phyloP scores from a whole-genome alignment of 2,888 invertebrate genomes.

The Punctoribates punctum region DNA sequence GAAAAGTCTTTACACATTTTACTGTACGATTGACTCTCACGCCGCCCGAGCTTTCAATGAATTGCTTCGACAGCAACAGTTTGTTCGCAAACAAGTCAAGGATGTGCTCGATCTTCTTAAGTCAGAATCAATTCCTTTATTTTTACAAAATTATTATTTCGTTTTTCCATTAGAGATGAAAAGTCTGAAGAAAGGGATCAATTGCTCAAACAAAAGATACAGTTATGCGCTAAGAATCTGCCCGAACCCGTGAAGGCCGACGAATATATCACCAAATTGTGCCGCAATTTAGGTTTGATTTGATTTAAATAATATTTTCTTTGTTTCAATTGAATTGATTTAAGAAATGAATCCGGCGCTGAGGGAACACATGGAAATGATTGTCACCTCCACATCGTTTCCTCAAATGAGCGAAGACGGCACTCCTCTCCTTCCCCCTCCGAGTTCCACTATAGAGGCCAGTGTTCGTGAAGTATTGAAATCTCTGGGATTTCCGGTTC shows the following conservation, averaged over 20 bases:
- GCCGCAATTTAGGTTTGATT: constrained; percentile 44
- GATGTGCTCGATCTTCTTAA: constrained; percentile 82
- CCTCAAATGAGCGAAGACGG: constrained; percentile 45
- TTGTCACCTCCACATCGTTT: constrained; percentile 45
- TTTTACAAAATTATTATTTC: neutral
- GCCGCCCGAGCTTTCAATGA: constrained; percentile 81
- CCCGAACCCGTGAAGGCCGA: constrained; percentile 89
- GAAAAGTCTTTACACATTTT: constrained; percentile 84
- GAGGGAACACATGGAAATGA: constrained; percentile 51
- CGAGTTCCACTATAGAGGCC: constrained; percentile 43
- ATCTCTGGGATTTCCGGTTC: constrained; percentile 87
- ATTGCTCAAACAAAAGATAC: constrained; percentile 49
- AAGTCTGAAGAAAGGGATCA: constrained; percentile 49
- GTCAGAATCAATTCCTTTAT: constrained; percentile 1
- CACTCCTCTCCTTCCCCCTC: constrained; percentile 43
- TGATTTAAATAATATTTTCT: constrained; percentile 15
- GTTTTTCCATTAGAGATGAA: constrained; percentile 39
- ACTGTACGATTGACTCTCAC: constrained; percentile 90
- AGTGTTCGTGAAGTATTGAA: constrained; percentile 68
- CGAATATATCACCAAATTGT: constrained; percentile 55
- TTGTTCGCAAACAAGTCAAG: constrained; percentile 60
- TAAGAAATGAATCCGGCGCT: constrained; percentile 61
- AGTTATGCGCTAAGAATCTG: constrained; percentile 64
- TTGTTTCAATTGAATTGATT: constrained; percentile 45
- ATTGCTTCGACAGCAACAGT: constrained; percentile 65